These are phyloP conservation scores for Otolemur crassicaudatus DNA, from an alignment of 2,797 vertebrate genomes.

Conservation along the genomic window DNA sequence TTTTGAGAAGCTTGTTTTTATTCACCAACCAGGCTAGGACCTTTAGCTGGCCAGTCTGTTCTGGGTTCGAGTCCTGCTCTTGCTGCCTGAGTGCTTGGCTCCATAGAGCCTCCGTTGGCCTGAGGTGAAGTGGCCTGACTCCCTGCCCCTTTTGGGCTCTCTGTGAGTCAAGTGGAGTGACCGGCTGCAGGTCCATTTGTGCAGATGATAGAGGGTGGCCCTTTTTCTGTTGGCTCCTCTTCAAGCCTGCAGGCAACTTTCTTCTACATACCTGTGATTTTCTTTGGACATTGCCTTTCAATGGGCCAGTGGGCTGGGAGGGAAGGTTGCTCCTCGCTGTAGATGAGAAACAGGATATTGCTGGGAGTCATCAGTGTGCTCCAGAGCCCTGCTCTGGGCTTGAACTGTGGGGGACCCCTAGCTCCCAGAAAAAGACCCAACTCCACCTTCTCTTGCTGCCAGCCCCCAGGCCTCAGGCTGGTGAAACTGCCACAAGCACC, in stretches of 20 bases:
- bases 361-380: neutral
- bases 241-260: accelerated
- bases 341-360: neutral
- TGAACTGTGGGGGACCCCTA: accelerated
- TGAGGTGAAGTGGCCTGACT: neutral
- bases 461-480: neutral
- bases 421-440: neutral
- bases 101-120: accelerated
- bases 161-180: accelerated
- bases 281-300: neutral
- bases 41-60: neutral
- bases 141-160: no score
- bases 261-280: neutral
- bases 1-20: neutral
- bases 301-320: neutral
- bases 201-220: neutral
- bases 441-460: conserved; percentile 66
- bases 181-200: neutral
- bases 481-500: neutral
- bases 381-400: neutral
- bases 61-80: neutral
- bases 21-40: neutral
- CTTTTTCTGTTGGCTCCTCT: neutral
- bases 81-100: neutral
- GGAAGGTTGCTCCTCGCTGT: neutral